Percentiles rank a stretch among this genome's conserved stretches.
phyloP scores from a whole-genome alignment of 2,113 vertebrate genomes.

The Peucedramus taeniatus region DNA sequence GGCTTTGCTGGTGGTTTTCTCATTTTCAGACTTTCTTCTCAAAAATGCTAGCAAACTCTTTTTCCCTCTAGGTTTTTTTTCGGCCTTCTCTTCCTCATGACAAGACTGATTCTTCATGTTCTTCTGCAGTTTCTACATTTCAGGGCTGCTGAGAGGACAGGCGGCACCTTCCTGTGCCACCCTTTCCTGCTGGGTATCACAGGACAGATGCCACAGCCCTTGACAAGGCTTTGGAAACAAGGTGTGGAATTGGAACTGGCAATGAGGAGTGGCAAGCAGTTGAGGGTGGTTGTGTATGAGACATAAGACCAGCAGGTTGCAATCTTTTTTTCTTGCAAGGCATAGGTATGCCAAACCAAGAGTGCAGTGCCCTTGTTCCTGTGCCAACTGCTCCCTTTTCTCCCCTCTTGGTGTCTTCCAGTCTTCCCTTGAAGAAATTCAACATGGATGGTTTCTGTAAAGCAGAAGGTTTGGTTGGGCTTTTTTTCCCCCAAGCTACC shows the following conservation, averaged over 20 bases:
- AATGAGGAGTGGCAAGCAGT: background rate
- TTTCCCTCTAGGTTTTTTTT: background rate
- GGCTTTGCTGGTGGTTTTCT: background rate
- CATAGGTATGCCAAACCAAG: background rate
- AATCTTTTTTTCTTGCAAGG: background rate
- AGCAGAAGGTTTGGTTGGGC: background rate
- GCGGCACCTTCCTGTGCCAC: background rate
- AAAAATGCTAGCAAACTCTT: background rate
- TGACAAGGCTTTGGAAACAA: background rate
- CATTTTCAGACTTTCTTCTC: background rate
- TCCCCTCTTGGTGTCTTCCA: background rate
- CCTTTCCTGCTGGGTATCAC: background rate
- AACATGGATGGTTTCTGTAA: background rate
- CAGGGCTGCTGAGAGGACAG: background rate
- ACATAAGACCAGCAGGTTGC: background rate
- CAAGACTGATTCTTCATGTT: background rate
- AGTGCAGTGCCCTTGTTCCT: background rate
- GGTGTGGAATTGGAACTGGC: background rate
- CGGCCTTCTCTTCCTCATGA: background rate
- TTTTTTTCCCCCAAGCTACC: fast-evolving
- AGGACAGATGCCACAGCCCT: background rate
- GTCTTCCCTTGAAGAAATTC: background rate
- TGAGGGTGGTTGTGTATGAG: background rate
- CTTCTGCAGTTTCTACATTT: background rate
- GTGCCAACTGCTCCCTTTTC: background rate